Base-by-base conservation (phyloP, 2,888 invertebrate species). In the Tupiocoris notatus region DNA sequence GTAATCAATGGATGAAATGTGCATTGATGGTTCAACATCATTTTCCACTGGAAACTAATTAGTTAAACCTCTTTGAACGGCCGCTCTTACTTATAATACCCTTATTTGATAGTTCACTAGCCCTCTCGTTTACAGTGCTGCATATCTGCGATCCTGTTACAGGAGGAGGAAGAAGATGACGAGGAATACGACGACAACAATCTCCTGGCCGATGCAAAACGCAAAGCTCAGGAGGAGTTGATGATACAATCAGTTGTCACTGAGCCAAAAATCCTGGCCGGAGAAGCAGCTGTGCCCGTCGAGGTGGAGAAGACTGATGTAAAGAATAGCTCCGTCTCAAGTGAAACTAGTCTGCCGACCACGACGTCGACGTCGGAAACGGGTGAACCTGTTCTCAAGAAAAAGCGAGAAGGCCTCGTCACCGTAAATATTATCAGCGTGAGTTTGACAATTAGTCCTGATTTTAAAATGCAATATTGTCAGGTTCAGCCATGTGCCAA, bases 401-500 rank as follows among this genome's bases (percentile, higher is more conserved):
- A 85, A 80, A 83, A 86, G 80, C 83, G 87, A 64, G 85, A 86
- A 39, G 88, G 88, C 56, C 84, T 90, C 56, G 89, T 89, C 9
- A 88, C 88, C 80, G 88, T 89, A 82, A 85, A 88, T 79, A 88
- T 89, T 66, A 90, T 90, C 77, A 89, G 89, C 82, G 89, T 90
- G 84, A 87, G 88, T 87, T 58, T 21, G 54, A 7, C n/a, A n/a
- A n/a, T n/a, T n/a, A n/a, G n/a, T n/a, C n/a, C n/a, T n/a, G n/a
- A n/a, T n/a, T n/a, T n/a, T n/a, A n/a, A n/a, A n/a, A n/a, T n/a
- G n/a, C n/a, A n/a, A n/a, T n/a, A n/a, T n/a, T n/a, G n/a, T n/a
- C n/a, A n/a, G n/a, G n/a, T n/a, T n/a, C n/a, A n/a, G n/a, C n/a
- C n/a, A n/a, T n/a, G n/a, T n/a, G n/a, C n/a, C n/a, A n/a, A n/a